These are phyloP conservation scores for Lamproptera curius DNA, from an alignment of 2,888 invertebrate genomes.

Conservation along the genomic window DNA sequence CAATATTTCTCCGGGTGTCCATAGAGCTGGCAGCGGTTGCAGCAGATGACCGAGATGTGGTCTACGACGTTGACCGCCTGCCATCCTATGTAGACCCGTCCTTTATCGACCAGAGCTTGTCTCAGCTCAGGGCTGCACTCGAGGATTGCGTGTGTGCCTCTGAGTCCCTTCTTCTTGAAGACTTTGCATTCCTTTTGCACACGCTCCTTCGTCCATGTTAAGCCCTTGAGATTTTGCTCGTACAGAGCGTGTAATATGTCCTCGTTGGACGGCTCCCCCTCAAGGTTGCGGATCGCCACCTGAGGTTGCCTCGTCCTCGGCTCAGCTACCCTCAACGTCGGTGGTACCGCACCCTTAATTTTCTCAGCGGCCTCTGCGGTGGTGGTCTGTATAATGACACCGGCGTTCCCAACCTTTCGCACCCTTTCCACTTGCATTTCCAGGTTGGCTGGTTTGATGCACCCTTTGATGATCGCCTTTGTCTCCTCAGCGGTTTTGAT, in stretches of 20 bases:
- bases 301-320: conserved; percentile 4
- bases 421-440: neutral
- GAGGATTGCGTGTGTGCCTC: conserved; percentile 11
- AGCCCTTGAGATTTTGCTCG: conserved; percentile 15
- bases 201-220: neutral
- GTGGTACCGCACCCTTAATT: neutral
- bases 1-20: neutral
- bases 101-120: neutral
- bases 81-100: conserved; percentile 19
- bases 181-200: neutral
- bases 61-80: neutral
- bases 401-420: neutral
- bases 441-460: neutral
- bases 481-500: conserved; percentile 2
- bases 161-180: neutral
- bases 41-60: conserved; percentile 18
- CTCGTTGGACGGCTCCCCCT: neutral
- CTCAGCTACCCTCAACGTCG: neutral
- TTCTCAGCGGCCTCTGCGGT: neutral
- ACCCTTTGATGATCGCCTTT: neutral
- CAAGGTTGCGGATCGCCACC: neutral
- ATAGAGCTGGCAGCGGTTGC: neutral
- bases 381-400: conserved; percentile 4
- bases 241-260: conserved; percentile 10
- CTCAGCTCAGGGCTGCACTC: conserved; percentile 16